A percentile compares a stretch with the other conserved stretches of the same genome.
Evolutionary conservation across 2,888 invertebrate species (phyloP).

Genomic region (Heliconius ethilla): DNA sequence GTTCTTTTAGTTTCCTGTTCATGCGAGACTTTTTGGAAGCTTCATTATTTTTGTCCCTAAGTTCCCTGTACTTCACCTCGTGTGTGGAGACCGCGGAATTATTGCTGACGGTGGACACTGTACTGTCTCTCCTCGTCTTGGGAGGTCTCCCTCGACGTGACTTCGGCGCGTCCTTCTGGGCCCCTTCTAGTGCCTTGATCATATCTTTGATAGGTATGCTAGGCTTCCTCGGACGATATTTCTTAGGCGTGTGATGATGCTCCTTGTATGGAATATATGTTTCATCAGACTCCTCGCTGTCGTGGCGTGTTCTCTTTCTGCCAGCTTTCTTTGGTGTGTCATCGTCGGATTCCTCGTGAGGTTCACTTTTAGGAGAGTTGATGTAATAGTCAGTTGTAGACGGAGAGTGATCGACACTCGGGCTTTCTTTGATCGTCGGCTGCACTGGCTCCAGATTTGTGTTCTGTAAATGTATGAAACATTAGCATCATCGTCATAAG

Average conservation of each 20-base stretch:
- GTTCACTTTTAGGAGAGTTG: constrained; percentile 73
- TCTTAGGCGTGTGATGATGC: constrained; percentile 55
- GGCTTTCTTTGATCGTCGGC: constrained; percentile 48
- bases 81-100: constrained; percentile 70
- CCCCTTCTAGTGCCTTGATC: constrained; percentile 70
- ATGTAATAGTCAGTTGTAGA: constrained; percentile 63
- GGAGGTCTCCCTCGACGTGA: constrained; percentile 81
- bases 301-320: constrained; percentile 57
- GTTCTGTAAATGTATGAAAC: constrained; percentile 27
- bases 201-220: constrained; percentile 72
- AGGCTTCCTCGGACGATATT: constrained; percentile 67
- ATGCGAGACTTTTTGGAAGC: constrained; percentile 88
- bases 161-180: constrained; percentile 63
- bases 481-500: not conserved
- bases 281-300: constrained; percentile 76
- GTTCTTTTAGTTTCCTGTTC: constrained; percentile 84
- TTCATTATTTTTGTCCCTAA: constrained; percentile 89
- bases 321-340: constrained; percentile 46
- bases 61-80: constrained; percentile 84
- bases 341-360: constrained; percentile 71
- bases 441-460: constrained; percentile 41
- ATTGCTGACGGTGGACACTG: constrained; percentile 71
- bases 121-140: constrained; percentile 72
- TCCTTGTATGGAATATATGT: constrained; percentile 70
- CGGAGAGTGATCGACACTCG: constrained; percentile 56